Conservation (phyloP, 2,113 vertebrate genomes). For the Oenanthe oenanthe region DNA sequence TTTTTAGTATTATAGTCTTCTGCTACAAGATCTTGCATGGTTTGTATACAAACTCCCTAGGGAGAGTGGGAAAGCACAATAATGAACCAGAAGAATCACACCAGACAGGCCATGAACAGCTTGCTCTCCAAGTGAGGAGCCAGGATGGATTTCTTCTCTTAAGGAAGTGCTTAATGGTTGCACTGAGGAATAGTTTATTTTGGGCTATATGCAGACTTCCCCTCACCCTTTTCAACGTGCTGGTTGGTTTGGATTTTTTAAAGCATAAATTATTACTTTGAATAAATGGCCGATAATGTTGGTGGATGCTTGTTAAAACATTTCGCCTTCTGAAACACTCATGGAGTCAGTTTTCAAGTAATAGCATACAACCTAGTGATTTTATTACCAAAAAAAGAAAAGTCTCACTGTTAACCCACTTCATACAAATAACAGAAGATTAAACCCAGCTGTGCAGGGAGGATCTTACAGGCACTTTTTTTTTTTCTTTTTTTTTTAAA, state of each 20-base stretch:
- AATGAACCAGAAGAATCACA: neutral
- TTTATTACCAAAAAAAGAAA: conserved; percentile 23
- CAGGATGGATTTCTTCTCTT: neutral
- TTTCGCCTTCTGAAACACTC: conserved; percentile 10
- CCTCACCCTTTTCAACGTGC: neutral
- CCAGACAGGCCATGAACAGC: neutral
- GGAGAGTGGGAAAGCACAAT: neutral
- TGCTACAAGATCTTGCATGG: neutral
- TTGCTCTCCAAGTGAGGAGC: neutral
- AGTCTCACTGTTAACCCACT: neutral
- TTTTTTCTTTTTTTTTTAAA: too few relatives aligned
- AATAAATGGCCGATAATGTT: neutral
- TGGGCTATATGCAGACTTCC: neutral
- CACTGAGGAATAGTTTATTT: neutral
- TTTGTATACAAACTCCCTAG: neutral
- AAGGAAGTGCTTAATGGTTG: neutral
- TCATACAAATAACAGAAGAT: neutral
- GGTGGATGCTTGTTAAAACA: conserved; percentile 27
- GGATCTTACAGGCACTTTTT: neutral
- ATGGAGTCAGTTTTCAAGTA: conserved; percentile 42
- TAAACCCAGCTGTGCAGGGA: neutral
- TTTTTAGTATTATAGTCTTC: neutral
- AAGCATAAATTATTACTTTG: neutral
- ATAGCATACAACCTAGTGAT: neutral
- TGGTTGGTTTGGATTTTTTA: neutral